Percentiles rank a stretch among this genome's conserved stretches.
phyloP scores from a whole-genome alignment of 2,888 invertebrate genomes.

The Eupithecia abbreviata region DNA sequence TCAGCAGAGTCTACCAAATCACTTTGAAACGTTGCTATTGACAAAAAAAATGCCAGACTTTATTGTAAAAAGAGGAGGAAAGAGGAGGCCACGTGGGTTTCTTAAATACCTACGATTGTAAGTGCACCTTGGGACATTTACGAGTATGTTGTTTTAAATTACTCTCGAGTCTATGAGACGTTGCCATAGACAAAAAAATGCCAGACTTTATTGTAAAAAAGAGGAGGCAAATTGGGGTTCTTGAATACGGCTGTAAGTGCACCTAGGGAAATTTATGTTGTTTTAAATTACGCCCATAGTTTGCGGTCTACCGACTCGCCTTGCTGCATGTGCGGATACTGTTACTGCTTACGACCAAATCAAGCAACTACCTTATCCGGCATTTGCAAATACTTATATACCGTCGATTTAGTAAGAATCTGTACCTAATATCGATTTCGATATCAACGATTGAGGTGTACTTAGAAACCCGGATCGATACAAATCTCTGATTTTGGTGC shows the following conservation, averaged over 20 bases:
- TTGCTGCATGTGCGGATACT: conserved; percentile 21
- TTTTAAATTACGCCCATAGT: conserved; percentile 20
- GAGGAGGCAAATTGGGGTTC: neutral
- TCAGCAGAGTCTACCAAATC: conserved; percentile 8
- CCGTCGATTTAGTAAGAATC: neutral
- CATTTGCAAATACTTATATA: conserved; percentile 18
- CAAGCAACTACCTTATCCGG: conserved; percentile 30
- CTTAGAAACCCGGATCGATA: neutral
- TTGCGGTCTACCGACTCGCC: conserved; percentile 33
- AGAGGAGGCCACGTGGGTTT: neutral
- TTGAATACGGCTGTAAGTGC: neutral
- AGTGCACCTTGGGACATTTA: no score
- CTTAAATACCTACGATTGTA: no score
- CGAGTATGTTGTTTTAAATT: no score
- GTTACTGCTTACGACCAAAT: conserved; percentile 35
- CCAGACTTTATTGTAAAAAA: neutral
- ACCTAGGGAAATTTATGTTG: conserved; percentile 8
- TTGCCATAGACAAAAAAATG: neutral
- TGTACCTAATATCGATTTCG: neutral
- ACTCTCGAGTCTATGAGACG: neutral
- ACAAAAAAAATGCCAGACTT: neutral
- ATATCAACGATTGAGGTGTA: neutral
- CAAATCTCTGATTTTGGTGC: neutral
- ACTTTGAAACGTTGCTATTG: conserved; percentile 2
- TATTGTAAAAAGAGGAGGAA: neutral